Conservation (phyloP, 2,113 vertebrate species). For the Labeo catla region DNA sequence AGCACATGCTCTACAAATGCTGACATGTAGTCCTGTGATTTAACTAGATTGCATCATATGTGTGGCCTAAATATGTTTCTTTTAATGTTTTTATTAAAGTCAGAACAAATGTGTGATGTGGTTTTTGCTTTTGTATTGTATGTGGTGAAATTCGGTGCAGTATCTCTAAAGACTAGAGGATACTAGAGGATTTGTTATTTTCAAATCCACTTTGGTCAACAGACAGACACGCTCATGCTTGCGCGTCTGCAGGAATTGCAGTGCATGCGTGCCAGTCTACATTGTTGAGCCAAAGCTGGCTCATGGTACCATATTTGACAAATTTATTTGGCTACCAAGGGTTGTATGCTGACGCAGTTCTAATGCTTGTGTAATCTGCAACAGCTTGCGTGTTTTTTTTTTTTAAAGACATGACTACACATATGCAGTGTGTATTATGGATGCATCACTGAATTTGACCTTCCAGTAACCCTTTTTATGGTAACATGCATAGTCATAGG, state of each 20-base stretch:
- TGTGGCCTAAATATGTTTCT: slow-evolving; percentile 73
- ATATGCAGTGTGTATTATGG: neutral
- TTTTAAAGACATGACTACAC: neutral
- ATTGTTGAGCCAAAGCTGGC: neutral
- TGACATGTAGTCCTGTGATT: slow-evolving; percentile 60
- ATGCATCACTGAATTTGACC: slow-evolving; percentile 1
- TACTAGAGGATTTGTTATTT: neutral
- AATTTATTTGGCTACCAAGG: neutral
- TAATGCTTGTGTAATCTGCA: slow-evolving; percentile 8
- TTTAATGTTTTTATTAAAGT: slow-evolving; percentile 78
- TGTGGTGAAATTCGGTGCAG: neutral
- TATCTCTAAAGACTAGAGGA: neutral
- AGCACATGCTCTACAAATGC: slow-evolving; percentile 44
- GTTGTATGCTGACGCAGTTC: neutral
- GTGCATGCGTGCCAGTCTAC: neutral
- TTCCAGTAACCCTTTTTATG: no score
- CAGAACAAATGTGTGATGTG: slow-evolving; percentile 46
- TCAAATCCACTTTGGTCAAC: neutral
- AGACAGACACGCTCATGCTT: neutral
- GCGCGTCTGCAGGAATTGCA: neutral
- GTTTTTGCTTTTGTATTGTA: neutral
- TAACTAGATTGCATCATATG: slow-evolving; percentile 63
- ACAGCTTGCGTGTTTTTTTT: neutral
- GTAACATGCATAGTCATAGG: neutral
- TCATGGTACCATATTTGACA: neutral